phyloP scores from a whole-genome alignment of 1,140 invertebrate genomes.

The Drosophila nigromelanica region DNA sequence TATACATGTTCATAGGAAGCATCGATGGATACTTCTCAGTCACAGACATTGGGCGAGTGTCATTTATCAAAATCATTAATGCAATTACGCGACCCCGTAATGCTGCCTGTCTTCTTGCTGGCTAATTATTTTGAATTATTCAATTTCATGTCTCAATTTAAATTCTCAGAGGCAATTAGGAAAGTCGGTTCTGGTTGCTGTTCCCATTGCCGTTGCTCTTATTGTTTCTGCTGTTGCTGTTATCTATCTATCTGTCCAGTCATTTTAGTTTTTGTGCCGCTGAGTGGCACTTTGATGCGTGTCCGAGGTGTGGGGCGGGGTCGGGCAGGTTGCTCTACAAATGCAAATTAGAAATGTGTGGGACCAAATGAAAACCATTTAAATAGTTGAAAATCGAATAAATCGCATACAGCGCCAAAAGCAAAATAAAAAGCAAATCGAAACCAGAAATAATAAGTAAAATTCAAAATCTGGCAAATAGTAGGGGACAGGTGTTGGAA shows the following conservation, averaged over 20 bases:
- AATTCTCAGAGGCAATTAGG: conserved; percentile 73
- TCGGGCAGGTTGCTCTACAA: conserved; percentile 36
- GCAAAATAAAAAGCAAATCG: conserved; percentile 7
- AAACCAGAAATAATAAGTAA: conserved; percentile 42
- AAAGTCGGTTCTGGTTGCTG: conserved; percentile 44
- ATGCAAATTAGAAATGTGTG: conserved; percentile 73
- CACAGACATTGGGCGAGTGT: conserved; percentile 65
- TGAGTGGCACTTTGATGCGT: conserved; percentile 79
- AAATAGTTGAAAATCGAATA: conserved; percentile 81
- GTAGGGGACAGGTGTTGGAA: conserved; percentile 4
- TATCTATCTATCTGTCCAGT: conserved; percentile 50
- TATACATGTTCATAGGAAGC: neutral
- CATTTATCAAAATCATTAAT: conserved; percentile 83
- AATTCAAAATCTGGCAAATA: conserved; percentile 25
- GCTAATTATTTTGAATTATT: conserved; percentile 83
- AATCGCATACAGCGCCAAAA: conserved; percentile 49
- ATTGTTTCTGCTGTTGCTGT: conserved; percentile 24
- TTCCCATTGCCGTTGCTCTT: conserved; percentile 22
- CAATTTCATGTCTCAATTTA: conserved; percentile 83
- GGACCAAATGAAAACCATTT: conserved; percentile 72
- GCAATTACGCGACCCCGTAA: conserved; percentile 64
- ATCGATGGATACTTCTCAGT: conserved; percentile 29
- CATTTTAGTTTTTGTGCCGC: conserved; percentile 64
- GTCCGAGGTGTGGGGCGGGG: conserved; percentile 4
- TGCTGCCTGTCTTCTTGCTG: conserved; percentile 32